Evolutionary conservation across 2,797 vertebrate genomes (phyloP).

Genomic region (Lates japonicus): DNA sequence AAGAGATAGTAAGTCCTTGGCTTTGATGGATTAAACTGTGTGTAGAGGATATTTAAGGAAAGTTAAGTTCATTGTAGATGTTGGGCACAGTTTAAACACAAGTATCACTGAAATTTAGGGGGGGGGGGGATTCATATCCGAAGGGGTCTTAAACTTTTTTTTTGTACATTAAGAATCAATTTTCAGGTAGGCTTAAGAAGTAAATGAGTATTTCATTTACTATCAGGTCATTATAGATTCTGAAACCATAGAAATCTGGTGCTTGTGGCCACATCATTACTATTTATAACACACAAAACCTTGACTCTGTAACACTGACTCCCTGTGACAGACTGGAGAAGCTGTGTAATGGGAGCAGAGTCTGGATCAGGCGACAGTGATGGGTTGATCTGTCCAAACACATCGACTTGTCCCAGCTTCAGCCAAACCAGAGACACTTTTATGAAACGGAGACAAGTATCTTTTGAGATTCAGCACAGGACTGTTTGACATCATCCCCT

Average conservation of each 20-base stretch:
- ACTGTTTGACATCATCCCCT: conserved; percentile 19
- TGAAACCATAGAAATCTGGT: neutral
- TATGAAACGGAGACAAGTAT: conserved; percentile 30
- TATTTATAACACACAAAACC: neutral
- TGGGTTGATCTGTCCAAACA: conserved; percentile 40
- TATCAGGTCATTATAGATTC: neutral
- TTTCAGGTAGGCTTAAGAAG: neutral
- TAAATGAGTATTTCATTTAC: neutral
- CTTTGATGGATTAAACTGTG: conserved; percentile 23
- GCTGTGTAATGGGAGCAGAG: conserved; percentile 33
- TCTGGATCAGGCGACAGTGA: conserved; percentile 40
- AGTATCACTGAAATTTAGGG: neutral
- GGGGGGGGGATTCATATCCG: neutral
- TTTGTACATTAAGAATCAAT: neutral
- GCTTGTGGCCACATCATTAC: conserved; percentile 4
- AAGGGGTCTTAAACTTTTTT: neutral
- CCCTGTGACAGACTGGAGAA: conserved; percentile 29
- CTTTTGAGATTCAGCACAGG: conserved; percentile 29
- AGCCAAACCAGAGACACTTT: conserved; percentile 26
- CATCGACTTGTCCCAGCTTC: conserved; percentile 30
- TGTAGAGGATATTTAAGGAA: conserved; percentile 27
- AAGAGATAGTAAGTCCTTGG: conserved; percentile 47
- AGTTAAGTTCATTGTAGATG: conserved; percentile 2
- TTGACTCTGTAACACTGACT: conserved; percentile 19
- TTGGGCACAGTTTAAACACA: neutral